Base-by-base conservation (phyloP, 2,888 invertebrate species). In the Teleogryllus oceanicus region DNA sequence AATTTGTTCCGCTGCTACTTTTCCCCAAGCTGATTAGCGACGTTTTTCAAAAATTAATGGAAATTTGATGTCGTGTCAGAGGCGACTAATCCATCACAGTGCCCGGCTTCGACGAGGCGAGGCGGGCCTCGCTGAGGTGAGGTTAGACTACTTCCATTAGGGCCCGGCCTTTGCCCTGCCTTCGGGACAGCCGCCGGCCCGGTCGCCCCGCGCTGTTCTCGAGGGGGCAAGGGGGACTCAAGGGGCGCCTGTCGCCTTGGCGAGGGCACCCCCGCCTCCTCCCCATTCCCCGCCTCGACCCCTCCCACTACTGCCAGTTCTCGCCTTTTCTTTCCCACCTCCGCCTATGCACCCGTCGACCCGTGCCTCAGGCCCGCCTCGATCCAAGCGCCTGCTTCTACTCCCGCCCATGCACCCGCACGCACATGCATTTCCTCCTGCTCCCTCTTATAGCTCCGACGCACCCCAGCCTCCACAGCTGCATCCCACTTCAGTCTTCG, bases 31-130 rank as follows among this genome's bases (percentile, higher is more conserved):
- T 82, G 82, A 82, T 82, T 82, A 82, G 80, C 80, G 80, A 82
- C 80, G 81, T 82, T 81, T 82, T 83, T 80, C 80, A 83, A 81
- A 83, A 83, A 83, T 83, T 83, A 83, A 83, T 83, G 82, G 83
- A 83, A 83, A 83, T 83, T 83, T 83, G 82, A 83, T 83, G 83
- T 83, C 82, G 80, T 81, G 82, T 82, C 83, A 82, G 80, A 75
- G 80, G 76, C 78, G 76, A 80, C 79, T 82, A 82, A 83, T 82
- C 82, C 83, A 82, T 82, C 82, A 81, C 81, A n/a, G 37, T n/a
- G 77, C 77, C 21, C 20, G 37, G 75, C 75, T 62, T 62, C 62
- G 62, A 62, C 62, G 62, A 62, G 62, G 62, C 62, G 62, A 62
- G 62, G 13, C 62, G 62, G 18, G 62, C 16, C 62, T 18, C 16